A percentile compares a stretch with the other conserved stretches of the same genome.
These are phyloP conservation scores for Heliconius ismenius DNA, from an alignment of 2,888 invertebrate species.

Conservation along the genomic window DNA sequence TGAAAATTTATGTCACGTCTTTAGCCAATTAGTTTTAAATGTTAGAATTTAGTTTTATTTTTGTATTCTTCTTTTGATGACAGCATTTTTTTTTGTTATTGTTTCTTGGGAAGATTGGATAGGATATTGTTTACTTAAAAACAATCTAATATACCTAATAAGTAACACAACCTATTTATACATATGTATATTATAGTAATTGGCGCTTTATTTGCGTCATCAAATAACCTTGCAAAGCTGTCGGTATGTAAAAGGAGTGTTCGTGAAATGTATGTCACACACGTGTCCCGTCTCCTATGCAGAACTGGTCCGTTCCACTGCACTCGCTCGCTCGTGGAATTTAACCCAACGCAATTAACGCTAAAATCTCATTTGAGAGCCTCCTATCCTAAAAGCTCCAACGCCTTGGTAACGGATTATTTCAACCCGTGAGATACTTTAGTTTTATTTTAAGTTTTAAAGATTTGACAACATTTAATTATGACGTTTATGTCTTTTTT, in stretches of 20 bases:
- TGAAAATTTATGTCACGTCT: slow-evolving; percentile 3
- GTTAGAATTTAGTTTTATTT: not conserved
- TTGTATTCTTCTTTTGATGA: not conserved
- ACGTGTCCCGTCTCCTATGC: slow-evolving; percentile 29
- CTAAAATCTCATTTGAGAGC: not conserved
- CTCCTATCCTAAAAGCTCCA: not conserved
- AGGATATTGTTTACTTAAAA: no score
- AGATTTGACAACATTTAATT: not conserved
- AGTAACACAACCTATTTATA: no score
- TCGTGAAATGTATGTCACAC: slow-evolving; percentile 33
- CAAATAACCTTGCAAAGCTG: slow-evolving; percentile 20
- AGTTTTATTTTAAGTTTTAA: not conserved
- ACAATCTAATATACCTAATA: no score
- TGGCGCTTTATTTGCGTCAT: slow-evolving; percentile 17
- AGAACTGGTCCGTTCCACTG: slow-evolving; percentile 17
- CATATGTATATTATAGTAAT: not conserved
- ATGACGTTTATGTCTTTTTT: slow-evolving; percentile 5
- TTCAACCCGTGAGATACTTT: not conserved
- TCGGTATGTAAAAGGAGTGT: slow-evolving; percentile 34
- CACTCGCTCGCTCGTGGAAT: slow-evolving; percentile 19
- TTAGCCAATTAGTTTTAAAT: not conserved
- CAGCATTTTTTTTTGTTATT: not conserved
- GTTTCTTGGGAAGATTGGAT: not conserved
- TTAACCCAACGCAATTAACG: slow-evolving; percentile 20
- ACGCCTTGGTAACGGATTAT: not conserved